Base-by-base conservation (phyloP, 2,888 invertebrate species). In the Amblyjoppa fuscipennis region DNA sequence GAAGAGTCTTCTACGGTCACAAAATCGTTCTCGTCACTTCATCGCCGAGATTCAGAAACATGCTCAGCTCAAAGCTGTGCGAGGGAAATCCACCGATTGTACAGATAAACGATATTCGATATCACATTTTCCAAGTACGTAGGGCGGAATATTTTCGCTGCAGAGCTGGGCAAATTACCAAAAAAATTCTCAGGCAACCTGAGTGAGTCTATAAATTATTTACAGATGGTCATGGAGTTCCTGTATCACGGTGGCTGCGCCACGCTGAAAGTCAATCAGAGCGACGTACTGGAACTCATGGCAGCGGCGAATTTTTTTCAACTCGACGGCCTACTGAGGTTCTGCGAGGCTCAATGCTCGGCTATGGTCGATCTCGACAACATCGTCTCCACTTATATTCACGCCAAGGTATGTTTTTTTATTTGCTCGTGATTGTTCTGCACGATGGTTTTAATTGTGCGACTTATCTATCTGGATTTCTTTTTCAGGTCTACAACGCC, bases 281-380 rank as follows among this genome's bases (percentile, higher is more conserved):
- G 96, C 81, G 98, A 98, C 91, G 97, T 98, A 71, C 94, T 98
- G 87, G 98, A 98, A 93, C 95, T 98, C 75, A 97, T 98, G 96
- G 98, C 98, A 0, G 98, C 98, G 0, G 98, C 98, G 0, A 97
- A 98, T 90, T 98, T 98, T 95, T 98, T 98, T 94, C 98, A 98
- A 93, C 94, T 98, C 90, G 97, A 98, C 91, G 98, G 98, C 3
- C 95, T 98, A 53, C 95, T 98, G 90, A 95, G 98, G 83, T 98
- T 97, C 92, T 98, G 98, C 90, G 98, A 98, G 93, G 97, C 97
- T 1, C 96, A 97, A 79, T 98, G 98, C 91, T 97, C 98, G 0
- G 96, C 96, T 75, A 96, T 98, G 94, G 96, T 98, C 20, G 97
- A 98, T 91, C 95, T 98, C 85, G 98, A 98, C 92, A 98, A 98